Base-by-base conservation (phyloP, 1,140 invertebrate genomes). In the Cryptotermes secundus region DNA sequence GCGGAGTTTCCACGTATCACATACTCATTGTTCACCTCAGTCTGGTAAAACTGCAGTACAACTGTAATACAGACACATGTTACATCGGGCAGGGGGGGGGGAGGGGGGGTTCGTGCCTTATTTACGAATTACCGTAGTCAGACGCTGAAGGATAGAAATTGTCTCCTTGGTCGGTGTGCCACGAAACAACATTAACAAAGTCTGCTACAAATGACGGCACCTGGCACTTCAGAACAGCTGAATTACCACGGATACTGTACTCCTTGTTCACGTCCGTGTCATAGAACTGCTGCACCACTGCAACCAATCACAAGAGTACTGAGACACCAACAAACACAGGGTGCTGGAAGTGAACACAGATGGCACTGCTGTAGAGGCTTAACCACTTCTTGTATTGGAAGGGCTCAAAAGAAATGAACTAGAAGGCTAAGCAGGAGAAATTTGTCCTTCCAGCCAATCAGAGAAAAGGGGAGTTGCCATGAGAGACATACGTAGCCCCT, bases 201-300 rank as follows among this genome's bases (percentile, higher is more conserved):
- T 98, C 96, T 79, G 96, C 95, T 80, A 98, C 96, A 90, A 97
- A 98, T 79, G 95, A 96, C 34, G 97, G 97, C 86, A 98, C 95
- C 87, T 95, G 94, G 91, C 97, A 99, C 90, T 97, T 97, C 87
- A 99, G 91, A 84, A 98, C 94, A 82, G 96, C 97, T 80, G 96
- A 95, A 90, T 98, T 97, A 84, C 96, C 96, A 85, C 95, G 92
- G 87, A 98, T 98, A 34, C 95, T 96, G 90, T 97, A 97, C 87
- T 97, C 96, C 90, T 97, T 97, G 90, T 97, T 96, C 80, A 96
- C 95, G 89, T 97, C 95, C 79, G 94, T 95, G 89, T 96, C 95
- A 90, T 97, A 97, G 87, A 93, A 93, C 90, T 97, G 96, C 86
- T 94, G 93, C 86, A 97, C 96, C 88, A 97, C 96, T 97, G 91